Percentiles rank a stretch among this genome's conserved stretches.
These are phyloP conservation scores for Noctua fimbriata DNA, from an alignment of 2,888 invertebrate species.

Conservation along the genomic window DNA sequence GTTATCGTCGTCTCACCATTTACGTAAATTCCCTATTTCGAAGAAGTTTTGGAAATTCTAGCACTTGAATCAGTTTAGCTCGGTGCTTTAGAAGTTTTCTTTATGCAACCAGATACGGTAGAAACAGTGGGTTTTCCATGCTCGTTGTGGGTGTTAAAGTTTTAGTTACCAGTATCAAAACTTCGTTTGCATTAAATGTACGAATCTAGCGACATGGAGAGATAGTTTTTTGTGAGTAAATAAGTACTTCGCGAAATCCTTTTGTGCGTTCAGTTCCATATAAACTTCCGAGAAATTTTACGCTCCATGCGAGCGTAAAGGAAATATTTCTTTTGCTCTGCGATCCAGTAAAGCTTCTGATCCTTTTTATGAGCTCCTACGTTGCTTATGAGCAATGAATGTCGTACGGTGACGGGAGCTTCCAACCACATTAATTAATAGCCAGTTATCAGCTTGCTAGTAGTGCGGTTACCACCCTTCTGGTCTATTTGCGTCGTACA, in stretches of 20 bases:
- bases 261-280: constrained; percentile 77
- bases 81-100: constrained; percentile 8
- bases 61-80: not conserved
- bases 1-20: constrained; percentile 18
- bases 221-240: constrained; percentile 71
- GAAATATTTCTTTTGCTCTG: constrained; percentile 84
- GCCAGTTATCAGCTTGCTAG: constrained; percentile 26
- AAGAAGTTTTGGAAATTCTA: constrained; percentile 14
- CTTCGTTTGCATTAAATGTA: constrained; percentile 33
- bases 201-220: constrained; percentile 50
- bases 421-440: constrained; percentile 70
- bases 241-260: constrained; percentile 74
- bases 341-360: constrained; percentile 82
- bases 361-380: constrained; percentile 83
- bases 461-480: constrained; percentile 3
- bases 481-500: constrained; percentile 1
- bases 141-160: not conserved
- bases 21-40: constrained; percentile 17
- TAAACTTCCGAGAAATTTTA: constrained; percentile 73
- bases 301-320: constrained; percentile 75
- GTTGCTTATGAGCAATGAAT: constrained; percentile 82
- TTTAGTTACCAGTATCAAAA: constrained; percentile 21
- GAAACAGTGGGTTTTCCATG: not conserved
- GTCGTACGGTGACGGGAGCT: constrained; percentile 73
- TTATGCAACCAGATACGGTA: constrained; percentile 6